phyloP scores from a whole-genome alignment of 2,888 invertebrate genomes.

The Ophion obscuratus region DNA sequence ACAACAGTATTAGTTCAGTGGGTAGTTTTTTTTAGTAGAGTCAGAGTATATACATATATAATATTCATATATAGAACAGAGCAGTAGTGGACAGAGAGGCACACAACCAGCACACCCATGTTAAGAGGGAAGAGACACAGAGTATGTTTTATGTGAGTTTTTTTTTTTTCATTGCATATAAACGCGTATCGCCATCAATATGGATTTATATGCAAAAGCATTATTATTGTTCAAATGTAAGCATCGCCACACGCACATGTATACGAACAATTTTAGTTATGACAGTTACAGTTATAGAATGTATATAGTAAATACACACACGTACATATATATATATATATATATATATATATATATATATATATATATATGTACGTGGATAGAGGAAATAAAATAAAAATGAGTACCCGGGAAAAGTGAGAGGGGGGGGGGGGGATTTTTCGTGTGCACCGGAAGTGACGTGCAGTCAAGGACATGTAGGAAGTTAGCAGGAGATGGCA shows the following conservation, averaged over 20 bases:
- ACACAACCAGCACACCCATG: constrained; percentile 83
- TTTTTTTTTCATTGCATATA: constrained; percentile 69
- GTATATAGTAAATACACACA: constrained; percentile 56
- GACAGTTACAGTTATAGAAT: constrained; percentile 65
- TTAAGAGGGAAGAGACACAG: constrained; percentile 77
- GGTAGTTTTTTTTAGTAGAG: constrained; percentile 62
- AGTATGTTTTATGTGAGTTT: constrained; percentile 57
- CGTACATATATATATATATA: constrained; percentile 31
- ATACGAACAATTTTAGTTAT: constrained; percentile 68
- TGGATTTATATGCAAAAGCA: constrained; percentile 66
- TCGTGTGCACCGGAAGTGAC: neutral
- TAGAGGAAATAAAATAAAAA: constrained; percentile 74
- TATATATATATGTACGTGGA: constrained; percentile 25
- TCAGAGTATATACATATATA: constrained; percentile 43
- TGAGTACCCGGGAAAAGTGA: constrained; percentile 69
- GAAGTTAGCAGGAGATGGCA: constrained; percentile 17
- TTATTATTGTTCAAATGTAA: constrained; percentile 64
- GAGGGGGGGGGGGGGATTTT: constrained; percentile 11
- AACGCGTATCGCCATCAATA: constrained; percentile 69
- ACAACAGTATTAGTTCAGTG: constrained; percentile 64
- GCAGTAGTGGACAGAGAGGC: constrained; percentile 84
- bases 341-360: constrained; percentile 37
- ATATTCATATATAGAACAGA: constrained; percentile 74
- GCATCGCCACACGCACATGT: constrained; percentile 74
- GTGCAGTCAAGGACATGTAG: neutral